Evolutionary conservation across 2,113 vertebrate genomes (phyloP).

Genomic region (Triplophysa rosa): DNA sequence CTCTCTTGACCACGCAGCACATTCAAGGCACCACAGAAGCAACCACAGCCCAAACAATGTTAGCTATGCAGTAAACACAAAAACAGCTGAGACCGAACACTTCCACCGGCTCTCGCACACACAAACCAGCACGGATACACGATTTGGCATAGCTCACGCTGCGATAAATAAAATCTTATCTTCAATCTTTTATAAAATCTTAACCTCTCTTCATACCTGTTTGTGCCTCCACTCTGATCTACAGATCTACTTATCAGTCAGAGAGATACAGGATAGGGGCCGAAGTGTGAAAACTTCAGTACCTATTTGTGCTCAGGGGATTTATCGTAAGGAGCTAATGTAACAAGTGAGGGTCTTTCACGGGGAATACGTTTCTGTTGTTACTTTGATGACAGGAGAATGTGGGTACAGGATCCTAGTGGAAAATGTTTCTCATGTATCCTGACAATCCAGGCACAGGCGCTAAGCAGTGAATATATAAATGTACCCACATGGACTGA

Average conservation of each 20-base stretch:
- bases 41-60: constrained; percentile 74
- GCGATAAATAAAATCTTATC: constrained; percentile 4
- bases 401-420: not conserved
- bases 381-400: constrained; percentile 4
- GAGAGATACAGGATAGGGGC: not conserved
- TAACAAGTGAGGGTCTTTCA: not conserved
- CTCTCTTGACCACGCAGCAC: constrained; percentile 63
- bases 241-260: not conserved
- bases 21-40: constrained; percentile 57
- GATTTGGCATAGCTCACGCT: not conserved
- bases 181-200: not conserved
- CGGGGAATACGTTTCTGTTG: not conserved
- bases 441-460: constrained; percentile 11
- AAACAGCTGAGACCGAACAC: constrained; percentile 63
- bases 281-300: not conserved
- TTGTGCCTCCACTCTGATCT: not conserved
- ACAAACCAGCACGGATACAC: constrained; percentile 10
- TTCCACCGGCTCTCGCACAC: constrained; percentile 8
- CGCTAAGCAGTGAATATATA: not conserved
- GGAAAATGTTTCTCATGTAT: constrained; percentile 29
- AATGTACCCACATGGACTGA: not conserved
- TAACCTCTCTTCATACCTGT: not conserved
- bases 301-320: not conserved
- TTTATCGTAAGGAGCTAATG: not conserved
- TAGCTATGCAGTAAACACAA: constrained; percentile 77